Conservation (phyloP, 2,797 vertebrate species). For the Aythya fuligula region DNA sequence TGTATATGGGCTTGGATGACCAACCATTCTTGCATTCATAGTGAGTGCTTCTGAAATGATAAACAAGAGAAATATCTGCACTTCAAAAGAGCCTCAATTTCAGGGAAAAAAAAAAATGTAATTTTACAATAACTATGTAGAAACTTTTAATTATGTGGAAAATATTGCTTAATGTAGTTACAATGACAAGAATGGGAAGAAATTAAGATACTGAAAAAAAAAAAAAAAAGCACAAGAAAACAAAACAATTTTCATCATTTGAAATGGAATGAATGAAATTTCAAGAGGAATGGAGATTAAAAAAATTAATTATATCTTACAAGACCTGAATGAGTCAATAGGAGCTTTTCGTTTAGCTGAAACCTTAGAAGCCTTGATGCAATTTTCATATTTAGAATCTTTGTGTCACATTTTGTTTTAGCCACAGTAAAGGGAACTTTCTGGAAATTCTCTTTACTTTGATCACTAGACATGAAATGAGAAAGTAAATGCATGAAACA, state of each 20-base stretch:
- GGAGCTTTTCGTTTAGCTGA: not conserved
- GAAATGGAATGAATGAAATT: not conserved
- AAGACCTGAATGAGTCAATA: not conserved
- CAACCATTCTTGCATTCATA: not conserved
- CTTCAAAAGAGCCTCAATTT: not conserved
- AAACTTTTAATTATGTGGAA: not conserved
- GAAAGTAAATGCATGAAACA: not conserved
- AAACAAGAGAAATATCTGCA: not conserved
- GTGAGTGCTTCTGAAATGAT: not conserved
- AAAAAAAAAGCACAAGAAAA: fast-evolving
- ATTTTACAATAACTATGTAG: not conserved
- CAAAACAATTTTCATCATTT: not conserved
- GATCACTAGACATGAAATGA: not conserved
- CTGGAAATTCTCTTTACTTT: not conserved
- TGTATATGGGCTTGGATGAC: not conserved
- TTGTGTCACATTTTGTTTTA: not conserved
- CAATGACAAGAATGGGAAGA: not conserved
- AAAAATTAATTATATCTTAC: not conserved
- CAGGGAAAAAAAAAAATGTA: too few species aligned
- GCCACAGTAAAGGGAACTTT: not conserved
- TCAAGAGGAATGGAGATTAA: not conserved
- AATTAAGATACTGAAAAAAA: not conserved
- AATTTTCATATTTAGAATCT: not conserved
- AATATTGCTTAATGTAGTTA: not conserved
- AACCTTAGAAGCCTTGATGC: not conserved